phyloP scores from a whole-genome alignment of 2,888 invertebrate species.

The Trissolcus japonicus region DNA sequence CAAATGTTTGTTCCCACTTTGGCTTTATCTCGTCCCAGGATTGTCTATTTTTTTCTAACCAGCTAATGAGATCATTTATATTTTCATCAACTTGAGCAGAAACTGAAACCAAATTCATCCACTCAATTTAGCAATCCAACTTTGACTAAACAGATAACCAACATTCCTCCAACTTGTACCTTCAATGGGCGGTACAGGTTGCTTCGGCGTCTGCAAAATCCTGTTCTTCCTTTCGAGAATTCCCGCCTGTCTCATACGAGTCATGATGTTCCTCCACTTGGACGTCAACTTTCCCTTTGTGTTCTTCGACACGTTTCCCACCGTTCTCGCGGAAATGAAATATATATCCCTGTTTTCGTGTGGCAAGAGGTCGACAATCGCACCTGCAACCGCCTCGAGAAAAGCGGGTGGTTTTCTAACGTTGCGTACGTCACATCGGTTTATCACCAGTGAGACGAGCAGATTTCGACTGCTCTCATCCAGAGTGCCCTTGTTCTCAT shows the following conservation, averaged over 20 bases:
- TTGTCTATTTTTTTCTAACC: constrained; percentile 41
- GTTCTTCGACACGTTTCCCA: constrained; percentile 51
- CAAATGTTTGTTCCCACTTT: constrained; percentile 50
- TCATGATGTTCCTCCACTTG: constrained; percentile 52
- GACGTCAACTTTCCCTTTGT: constrained; percentile 51
- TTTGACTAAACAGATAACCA: neutral
- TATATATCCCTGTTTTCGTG: constrained; percentile 51
- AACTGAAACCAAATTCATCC: neutral
- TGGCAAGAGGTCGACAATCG: constrained; percentile 49
- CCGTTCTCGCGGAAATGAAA: constrained; percentile 41
- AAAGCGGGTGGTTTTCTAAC: constrained; percentile 47
- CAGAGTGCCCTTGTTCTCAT: constrained; percentile 43
- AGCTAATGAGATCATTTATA: constrained; percentile 29
- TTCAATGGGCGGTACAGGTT: constrained; percentile 11
- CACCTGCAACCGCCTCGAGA: constrained; percentile 35
- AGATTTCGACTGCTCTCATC: constrained; percentile 52
- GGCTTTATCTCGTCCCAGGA: constrained; percentile 52
- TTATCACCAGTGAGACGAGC: constrained; percentile 45
- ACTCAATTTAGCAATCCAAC: neutral
- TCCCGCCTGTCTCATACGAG: constrained; percentile 42
- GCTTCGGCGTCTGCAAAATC: constrained; percentile 25
- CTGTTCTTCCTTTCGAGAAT: constrained; percentile 40
- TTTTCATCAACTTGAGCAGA: constrained; percentile 38
- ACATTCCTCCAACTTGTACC: neutral
- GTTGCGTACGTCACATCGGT: constrained; percentile 46